phyloP scores from a whole-genome alignment of 2,797 vertebrate genomes.

The Astyanax mexicanus region DNA sequence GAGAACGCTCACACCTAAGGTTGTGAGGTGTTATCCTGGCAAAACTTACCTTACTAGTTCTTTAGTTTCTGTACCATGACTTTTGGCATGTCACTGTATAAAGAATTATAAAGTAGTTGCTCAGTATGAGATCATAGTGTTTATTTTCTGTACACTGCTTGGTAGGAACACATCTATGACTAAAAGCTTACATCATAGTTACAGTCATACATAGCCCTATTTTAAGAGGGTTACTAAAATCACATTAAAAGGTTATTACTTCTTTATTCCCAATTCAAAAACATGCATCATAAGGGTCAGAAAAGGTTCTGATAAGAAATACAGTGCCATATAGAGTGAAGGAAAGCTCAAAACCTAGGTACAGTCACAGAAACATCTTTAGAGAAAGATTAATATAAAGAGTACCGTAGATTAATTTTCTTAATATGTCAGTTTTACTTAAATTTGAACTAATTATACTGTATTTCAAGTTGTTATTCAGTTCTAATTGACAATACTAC shows the following conservation, averaged over 20 bases:
- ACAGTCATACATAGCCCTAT: conserved; percentile 43
- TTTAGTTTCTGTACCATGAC: not conserved
- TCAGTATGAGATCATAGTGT: conserved; percentile 33
- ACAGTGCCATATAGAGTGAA: too few relatives aligned
- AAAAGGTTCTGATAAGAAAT: too few relatives aligned
- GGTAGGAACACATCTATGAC: conserved; percentile 44
- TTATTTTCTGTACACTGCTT: conserved; percentile 29
- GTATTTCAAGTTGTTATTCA: too few relatives aligned
- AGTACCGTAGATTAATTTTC: too few relatives aligned
- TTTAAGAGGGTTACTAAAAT: conserved; percentile 35
- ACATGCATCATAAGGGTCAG: not conserved
- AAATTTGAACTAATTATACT: too few relatives aligned
- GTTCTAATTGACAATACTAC: too few relatives aligned
- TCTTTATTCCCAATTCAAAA: not conserved
- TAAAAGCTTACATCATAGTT: conserved; percentile 41
- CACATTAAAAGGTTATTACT: conserved; percentile 12
- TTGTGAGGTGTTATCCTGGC: too few relatives aligned
- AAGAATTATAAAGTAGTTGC: not conserved
- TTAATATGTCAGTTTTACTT: too few relatives aligned
- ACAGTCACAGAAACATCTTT: too few relatives aligned
- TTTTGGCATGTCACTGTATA: not conserved
- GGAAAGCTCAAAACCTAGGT: not conserved
- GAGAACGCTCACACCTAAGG: too few relatives aligned
- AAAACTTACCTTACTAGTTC: not conserved
- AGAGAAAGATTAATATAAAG: too few relatives aligned